Conservation (phyloP, 2,888 invertebrate genomes). For the Gnatocerus cornutus region DNA sequence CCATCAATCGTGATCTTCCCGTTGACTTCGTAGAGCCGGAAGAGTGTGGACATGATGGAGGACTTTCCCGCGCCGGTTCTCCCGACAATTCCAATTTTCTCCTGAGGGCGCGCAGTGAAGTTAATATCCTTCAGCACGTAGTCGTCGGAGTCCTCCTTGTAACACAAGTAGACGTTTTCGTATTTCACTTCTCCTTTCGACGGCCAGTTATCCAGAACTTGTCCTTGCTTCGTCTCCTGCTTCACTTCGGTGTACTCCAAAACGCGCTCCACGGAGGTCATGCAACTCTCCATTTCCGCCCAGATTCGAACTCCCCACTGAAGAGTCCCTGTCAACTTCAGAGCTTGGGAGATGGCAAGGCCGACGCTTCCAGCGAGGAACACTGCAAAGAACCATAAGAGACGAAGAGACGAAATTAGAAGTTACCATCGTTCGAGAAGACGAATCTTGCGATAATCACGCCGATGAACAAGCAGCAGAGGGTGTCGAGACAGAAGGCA, state of each 20-base stretch:
- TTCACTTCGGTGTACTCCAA: slow-evolving; percentile 71
- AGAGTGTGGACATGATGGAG: slow-evolving; percentile 83
- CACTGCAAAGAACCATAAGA: slow-evolving; percentile 67
- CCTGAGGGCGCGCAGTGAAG: slow-evolving; percentile 78
- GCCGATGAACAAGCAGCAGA: slow-evolving; percentile 55
- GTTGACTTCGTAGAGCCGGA: slow-evolving; percentile 82
- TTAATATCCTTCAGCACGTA: slow-evolving; percentile 80
- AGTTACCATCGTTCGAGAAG: slow-evolving; percentile 56
- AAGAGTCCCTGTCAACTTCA: slow-evolving; percentile 77
- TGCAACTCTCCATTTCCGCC: slow-evolving; percentile 84
- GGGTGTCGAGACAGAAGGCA: slow-evolving; percentile 63
- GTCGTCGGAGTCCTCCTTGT: slow-evolving; percentile 79
- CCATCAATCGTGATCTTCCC: slow-evolving; percentile 78
- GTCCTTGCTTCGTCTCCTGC: slow-evolving; percentile 62
- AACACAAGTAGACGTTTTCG: slow-evolving; percentile 79
- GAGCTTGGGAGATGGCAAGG: slow-evolving; percentile 71
- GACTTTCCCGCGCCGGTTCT: slow-evolving; percentile 91
- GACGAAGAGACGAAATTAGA: not conserved
- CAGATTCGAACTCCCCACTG: slow-evolving; percentile 84
- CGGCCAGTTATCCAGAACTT: slow-evolving; percentile 82
- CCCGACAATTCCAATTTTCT: slow-evolving; percentile 87
- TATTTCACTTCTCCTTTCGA: slow-evolving; percentile 77
- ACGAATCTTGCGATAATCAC: slow-evolving; percentile 55
- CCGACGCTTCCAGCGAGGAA: slow-evolving; percentile 69
- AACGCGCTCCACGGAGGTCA: slow-evolving; percentile 92